phyloP scores from a whole-genome alignment of 1,140 invertebrate species.

The Temnothorax longispinosus region DNA sequence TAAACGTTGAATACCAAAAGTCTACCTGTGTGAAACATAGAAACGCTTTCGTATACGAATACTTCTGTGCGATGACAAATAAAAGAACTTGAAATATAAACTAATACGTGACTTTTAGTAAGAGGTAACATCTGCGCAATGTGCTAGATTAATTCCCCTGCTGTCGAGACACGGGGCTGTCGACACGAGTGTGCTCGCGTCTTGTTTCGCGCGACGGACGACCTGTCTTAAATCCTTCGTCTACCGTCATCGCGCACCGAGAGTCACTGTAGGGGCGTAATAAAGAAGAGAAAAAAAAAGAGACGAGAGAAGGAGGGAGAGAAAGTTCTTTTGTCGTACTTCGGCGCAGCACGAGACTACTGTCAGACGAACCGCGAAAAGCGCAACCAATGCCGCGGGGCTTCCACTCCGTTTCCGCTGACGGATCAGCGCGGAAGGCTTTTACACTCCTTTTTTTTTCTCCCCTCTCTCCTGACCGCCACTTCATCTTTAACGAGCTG shows the following conservation, averaged over 20 bases:
- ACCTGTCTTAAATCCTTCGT: slow-evolving; percentile 47
- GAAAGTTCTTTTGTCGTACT: slow-evolving; percentile 45
- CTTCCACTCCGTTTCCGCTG: slow-evolving; percentile 28
- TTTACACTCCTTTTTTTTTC: background rate
- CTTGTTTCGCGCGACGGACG: slow-evolving; percentile 65
- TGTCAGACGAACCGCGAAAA: slow-evolving; percentile 17
- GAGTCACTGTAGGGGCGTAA: slow-evolving; percentile 14
- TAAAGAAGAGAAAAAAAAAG: slow-evolving; percentile 4
- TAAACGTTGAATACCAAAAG: background rate
- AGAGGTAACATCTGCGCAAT: background rate
- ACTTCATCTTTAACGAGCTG: slow-evolving; percentile 24
- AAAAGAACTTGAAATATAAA: background rate
- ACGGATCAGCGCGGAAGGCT: background rate
- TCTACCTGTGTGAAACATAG: background rate
- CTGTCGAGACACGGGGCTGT: no score
- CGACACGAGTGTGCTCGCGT: background rate
- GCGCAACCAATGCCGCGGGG: slow-evolving; percentile 50
- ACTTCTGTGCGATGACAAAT: background rate
- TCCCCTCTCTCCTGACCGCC: background rate
- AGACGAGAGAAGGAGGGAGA: slow-evolving; percentile 42
- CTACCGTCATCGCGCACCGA: slow-evolving; percentile 33
- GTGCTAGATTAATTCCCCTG: background rate
- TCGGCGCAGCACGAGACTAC: background rate
- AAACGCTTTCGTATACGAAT: background rate
- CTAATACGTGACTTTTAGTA: background rate